phyloP scores from a whole-genome alignment of 2,888 invertebrate species.

The Drosophila sordidula region DNA sequence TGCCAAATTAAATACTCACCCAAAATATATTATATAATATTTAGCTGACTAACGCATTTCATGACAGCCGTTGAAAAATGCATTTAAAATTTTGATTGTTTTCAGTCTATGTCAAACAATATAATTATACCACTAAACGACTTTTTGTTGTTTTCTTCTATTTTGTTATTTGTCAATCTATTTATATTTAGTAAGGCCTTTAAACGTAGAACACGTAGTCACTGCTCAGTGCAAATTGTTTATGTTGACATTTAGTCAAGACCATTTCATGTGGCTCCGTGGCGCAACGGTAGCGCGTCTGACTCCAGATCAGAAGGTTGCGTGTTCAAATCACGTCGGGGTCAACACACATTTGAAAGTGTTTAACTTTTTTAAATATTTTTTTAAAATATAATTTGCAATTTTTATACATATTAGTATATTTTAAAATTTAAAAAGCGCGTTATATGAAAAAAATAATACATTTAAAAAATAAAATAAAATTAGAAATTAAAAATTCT shows the following conservation, averaged over 20 bases:
- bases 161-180: slow-evolving; percentile 3
- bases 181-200: slow-evolving; percentile 10
- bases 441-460: too few species aligned
- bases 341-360: slow-evolving; percentile 22
- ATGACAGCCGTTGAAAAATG: slow-evolving; percentile 64
- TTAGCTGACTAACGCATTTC: slow-evolving; percentile 54
- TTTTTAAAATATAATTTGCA: background rate
- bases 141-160: background rate
- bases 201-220: background rate
- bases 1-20: slow-evolving; percentile 47
- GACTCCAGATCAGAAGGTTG: slow-evolving; percentile 73
- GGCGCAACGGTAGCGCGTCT: slow-evolving; percentile 73
- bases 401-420: too few species aligned
- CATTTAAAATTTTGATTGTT: slow-evolving; percentile 47
- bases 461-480: too few species aligned
- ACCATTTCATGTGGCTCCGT: slow-evolving; percentile 61
- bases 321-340: slow-evolving; percentile 72
- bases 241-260: slow-evolving; percentile 13
- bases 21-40: slow-evolving; percentile 28
- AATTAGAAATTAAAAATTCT: too few species aligned
- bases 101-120: slow-evolving; percentile 24
- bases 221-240: background rate
- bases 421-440: background rate
- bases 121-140: slow-evolving; percentile 9
- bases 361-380: slow-evolving; percentile 5